Evolutionary conservation across 2,113 vertebrate genomes (phyloP).

Genomic region (Carassius carassius): DNA sequence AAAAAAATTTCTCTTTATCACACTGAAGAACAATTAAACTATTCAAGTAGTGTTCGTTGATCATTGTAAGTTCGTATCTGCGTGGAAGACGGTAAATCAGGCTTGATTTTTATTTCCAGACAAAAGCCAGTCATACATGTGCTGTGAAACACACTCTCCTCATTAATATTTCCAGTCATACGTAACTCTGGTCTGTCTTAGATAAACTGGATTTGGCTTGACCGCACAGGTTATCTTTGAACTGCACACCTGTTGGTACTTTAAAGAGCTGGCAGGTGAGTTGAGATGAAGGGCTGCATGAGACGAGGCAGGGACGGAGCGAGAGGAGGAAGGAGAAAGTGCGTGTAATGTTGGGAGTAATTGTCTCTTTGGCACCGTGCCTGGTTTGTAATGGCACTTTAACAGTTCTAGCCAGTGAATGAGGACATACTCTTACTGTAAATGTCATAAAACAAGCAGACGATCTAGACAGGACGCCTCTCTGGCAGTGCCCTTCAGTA

Average conservation of each 20-base stretch:
- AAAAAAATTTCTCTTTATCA: not conserved
- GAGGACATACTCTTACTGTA: constrained; percentile 17
- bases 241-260: constrained; percentile 22
- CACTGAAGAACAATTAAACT: not conserved
- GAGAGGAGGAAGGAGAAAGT: not conserved
- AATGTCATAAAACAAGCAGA: constrained; percentile 25
- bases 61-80: not conserved
- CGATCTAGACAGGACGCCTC: constrained; percentile 1
- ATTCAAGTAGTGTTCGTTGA: not conserved
- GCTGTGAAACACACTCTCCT: not conserved
- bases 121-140: not conserved
- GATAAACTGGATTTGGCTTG: constrained; percentile 17
- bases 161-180: not conserved
- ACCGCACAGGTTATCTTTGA: constrained; percentile 21
- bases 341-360: not conserved
- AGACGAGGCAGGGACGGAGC: not conserved
- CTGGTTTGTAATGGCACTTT: constrained; percentile 16
- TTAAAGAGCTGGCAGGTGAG: constrained; percentile 4
- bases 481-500: constrained; percentile 12
- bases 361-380: not conserved
- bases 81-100: not conserved
- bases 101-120: not conserved
- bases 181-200: constrained; percentile 14
- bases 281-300: not conserved
- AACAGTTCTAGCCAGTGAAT: constrained; percentile 10